Percentiles rank a stretch among this genome's conserved stretches.
These are phyloP conservation scores for Hymenopus coronatus DNA, from an alignment of 2,888 invertebrate species.

Conservation along the genomic window DNA sequence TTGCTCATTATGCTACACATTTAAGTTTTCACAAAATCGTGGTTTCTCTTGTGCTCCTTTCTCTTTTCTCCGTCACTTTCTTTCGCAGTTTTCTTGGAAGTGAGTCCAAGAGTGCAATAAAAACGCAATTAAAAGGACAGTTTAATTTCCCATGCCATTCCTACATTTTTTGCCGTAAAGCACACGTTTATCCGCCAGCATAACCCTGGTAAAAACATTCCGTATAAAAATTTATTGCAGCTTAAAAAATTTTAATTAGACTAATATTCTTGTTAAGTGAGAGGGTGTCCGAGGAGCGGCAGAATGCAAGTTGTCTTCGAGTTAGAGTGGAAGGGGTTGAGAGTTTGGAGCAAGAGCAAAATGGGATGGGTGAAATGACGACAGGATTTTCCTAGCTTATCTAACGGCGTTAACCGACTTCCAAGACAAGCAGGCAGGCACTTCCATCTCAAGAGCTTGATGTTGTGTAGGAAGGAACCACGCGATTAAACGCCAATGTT, in stretches of 20 bases:
- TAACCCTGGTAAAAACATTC: neutral
- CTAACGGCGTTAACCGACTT: neutral
- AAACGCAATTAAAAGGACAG: constrained; percentile 25
- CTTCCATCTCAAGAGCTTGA: neutral
- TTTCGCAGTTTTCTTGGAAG: neutral
- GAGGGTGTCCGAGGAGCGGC: neutral
- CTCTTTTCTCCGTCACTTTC: neutral
- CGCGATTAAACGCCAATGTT: neutral
- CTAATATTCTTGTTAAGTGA: neutral
- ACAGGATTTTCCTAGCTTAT: neutral
- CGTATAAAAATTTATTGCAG: neutral
- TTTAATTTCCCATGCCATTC: constrained; percentile 15
- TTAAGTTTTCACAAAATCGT: neutral
- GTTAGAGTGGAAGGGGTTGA: neutral
- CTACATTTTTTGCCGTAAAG: neutral
- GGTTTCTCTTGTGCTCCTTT: neutral
- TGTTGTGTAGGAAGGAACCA: neutral
- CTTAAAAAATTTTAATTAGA: neutral
- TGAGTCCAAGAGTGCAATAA: neutral
- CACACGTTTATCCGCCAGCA: neutral
- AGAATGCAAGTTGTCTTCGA: neutral
- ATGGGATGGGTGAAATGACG: neutral
- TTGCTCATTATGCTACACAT: neutral
- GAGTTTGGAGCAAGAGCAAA: neutral
- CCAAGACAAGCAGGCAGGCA: neutral